Evolutionary conservation across 2,797 vertebrate genomes (phyloP), one percentile per base, ranked within the genome.

Genomic region (Malacoraja senta): DNA sequence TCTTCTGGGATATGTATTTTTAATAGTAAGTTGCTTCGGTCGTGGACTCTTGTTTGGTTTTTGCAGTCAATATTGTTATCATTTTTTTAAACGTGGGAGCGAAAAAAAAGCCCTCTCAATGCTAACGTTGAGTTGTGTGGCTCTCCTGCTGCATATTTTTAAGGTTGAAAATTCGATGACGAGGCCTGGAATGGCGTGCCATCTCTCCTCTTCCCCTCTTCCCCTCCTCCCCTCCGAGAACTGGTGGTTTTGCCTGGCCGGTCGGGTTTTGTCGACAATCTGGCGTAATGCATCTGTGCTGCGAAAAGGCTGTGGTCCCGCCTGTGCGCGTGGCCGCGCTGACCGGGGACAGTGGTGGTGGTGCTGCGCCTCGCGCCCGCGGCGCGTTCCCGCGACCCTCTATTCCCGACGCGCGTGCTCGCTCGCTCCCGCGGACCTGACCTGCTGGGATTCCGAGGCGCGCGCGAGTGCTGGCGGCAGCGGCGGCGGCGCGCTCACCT

Each of bases 241-340:
- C 58, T 86, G 83, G 26, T 86, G 84, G 84, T 68, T 61, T 68
- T 88, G 84, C 84, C 84, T 88, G 63, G 84, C 84, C 84, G 63
- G 84, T 88, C 84, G 63, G 84, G 44, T 53, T 53, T 17, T 88
- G 84, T 68, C 84, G 84, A 88, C 84, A 88, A 88, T 65, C 84
- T 88, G 84, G 84, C 19, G 84, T 88, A 35, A 68, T 88, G 61
- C 61, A 88, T 68, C 84, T 68, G 84, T 88, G 63, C 84, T 88
- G 84, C 84, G 61, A 88, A 88, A n/a, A 88, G 84, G 84, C 61
- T 68, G 61, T 88, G 63, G 84, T 88, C 84, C 61, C 84, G 90
- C 90, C 71, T 92, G 90, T n/a, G 90, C 90, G 71, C 71, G 68
- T 12, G 35, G 35, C 35, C 65, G 83, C 58, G 83, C 83, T 86